Conservation (phyloP, 2,113 vertebrate genomes). For the Sylvietta virens region DNA sequence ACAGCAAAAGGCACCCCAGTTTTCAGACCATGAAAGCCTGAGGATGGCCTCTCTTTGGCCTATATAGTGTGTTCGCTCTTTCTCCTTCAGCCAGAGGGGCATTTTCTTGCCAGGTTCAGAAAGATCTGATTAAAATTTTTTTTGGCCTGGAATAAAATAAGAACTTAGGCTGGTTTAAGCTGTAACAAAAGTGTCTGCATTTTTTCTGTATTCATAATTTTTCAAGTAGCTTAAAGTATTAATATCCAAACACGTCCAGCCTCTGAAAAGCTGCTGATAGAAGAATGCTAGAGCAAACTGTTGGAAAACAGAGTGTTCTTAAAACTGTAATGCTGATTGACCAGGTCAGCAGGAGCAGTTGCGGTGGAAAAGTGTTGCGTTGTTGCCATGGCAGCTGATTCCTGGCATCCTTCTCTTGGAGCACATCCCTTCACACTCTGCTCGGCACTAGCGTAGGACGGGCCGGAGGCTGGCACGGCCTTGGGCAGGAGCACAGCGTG, state of each 20-base stretch:
- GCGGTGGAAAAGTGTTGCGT: background rate
- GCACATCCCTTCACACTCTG: background rate
- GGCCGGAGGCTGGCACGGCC: fast-evolving
- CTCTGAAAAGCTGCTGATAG: background rate
- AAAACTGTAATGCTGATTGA: background rate
- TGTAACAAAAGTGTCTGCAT: slow-evolving; percentile 1
- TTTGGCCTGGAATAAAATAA: slow-evolving; percentile 21
- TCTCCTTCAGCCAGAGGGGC: background rate
- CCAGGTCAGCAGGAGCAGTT: background rate
- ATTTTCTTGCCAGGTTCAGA: background rate
- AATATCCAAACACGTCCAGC: background rate
- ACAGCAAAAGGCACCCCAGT: background rate
- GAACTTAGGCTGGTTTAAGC: slow-evolving; percentile 17
- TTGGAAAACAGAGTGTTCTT: background rate
- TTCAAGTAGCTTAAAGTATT: slow-evolving; percentile 30
- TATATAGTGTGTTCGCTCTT: background rate
- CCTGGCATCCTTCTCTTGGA: background rate
- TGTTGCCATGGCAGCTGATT: background rate
- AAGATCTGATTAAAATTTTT: background rate
- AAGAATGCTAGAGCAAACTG: background rate
- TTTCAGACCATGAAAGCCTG: background rate
- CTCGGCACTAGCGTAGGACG: fast-evolving
- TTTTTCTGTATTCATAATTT: slow-evolving; percentile 27
- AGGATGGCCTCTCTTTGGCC: background rate
- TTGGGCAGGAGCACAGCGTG: fast-evolving